phyloP scores from a whole-genome alignment of 2,797 vertebrate genomes.

The Tokudaia tokunoshimensis region DNA sequence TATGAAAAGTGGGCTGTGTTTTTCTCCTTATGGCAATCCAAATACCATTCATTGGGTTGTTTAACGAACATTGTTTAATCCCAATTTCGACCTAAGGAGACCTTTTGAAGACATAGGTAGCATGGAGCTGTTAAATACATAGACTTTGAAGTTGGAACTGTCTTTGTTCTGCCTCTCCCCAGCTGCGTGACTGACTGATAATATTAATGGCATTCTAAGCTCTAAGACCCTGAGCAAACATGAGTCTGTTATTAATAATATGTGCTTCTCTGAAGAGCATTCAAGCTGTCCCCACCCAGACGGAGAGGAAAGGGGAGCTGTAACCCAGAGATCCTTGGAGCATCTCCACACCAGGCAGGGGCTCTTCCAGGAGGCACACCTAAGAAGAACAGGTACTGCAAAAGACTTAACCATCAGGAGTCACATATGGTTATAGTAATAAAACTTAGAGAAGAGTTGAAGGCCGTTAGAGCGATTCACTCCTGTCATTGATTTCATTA shows the following conservation, averaged over 20 bases:
- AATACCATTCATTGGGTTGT: conserved; percentile 54
- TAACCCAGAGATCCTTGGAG: background rate
- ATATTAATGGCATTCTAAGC: conserved; percentile 59
- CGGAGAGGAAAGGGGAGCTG: background rate
- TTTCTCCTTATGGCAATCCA: conserved; percentile 58
- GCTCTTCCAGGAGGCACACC: background rate
- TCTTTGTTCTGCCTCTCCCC: conserved; percentile 37
- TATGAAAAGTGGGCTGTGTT: background rate
- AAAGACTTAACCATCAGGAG: background rate
- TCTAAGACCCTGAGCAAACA: conserved; percentile 71
- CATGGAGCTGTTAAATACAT: conserved; percentile 46
- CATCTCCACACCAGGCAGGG: background rate
- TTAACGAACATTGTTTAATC: conserved; percentile 63
- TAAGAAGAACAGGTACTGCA: background rate
- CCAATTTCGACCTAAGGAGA: conserved; percentile 48
- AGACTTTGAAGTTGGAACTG: conserved; percentile 55
- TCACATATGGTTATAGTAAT: background rate
- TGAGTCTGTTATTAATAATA: conserved; percentile 63
- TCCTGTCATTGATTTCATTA: background rate
- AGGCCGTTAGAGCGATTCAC: background rate
- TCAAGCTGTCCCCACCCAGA: conserved; percentile 16
- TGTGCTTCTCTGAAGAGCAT: conserved; percentile 40
- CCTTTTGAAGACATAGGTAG: conserved; percentile 49
- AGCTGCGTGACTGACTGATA: conserved; percentile 67
- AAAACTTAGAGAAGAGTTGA: background rate